phyloP scores from a whole-genome alignment of 2,888 invertebrate species.

The Noctuana brunneofusca region DNA sequence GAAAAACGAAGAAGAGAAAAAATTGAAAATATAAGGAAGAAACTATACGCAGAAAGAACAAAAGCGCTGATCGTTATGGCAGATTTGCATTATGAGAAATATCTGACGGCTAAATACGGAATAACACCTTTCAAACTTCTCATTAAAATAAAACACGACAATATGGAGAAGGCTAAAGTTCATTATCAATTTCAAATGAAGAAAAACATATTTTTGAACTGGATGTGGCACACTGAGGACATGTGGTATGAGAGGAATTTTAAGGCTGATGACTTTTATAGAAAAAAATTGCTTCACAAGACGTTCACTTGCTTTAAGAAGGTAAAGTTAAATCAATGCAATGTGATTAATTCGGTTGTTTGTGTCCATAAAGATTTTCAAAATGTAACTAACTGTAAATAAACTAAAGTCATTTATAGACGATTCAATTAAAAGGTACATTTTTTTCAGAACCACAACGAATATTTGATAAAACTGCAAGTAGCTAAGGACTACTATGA shows the following conservation, averaged over 20 bases:
- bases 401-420: too few relatives aligned
- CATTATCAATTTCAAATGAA: slow-evolving; percentile 74
- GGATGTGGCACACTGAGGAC: slow-evolving; percentile 79
- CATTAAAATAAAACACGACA: slow-evolving; percentile 62
- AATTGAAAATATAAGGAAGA: slow-evolving; percentile 83
- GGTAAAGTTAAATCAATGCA: slow-evolving; percentile 57
- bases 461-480: slow-evolving; percentile 81
- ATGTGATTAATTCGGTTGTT: too few relatives aligned
- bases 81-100: slow-evolving; percentile 75
- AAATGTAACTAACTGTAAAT: too few relatives aligned
- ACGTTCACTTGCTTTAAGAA: slow-evolving; percentile 74
- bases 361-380: too few relatives aligned
- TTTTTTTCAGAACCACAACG: slow-evolving; percentile 67
- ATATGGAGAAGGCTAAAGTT: slow-evolving; percentile 70
- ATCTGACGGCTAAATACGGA: slow-evolving; percentile 65
- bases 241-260: slow-evolving; percentile 78
- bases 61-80: slow-evolving; percentile 77
- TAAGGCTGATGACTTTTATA: slow-evolving; percentile 81
- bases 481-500: slow-evolving; percentile 89
- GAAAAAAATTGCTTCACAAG: slow-evolving; percentile 72
- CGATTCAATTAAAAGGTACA: too few relatives aligned
- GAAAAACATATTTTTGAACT: slow-evolving; percentile 74
- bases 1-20: slow-evolving; percentile 84
- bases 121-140: slow-evolving; percentile 61
- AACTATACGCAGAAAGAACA: slow-evolving; percentile 74